Percentiles rank a stretch among this genome's conserved stretches.
phyloP scores from a whole-genome alignment of 2,797 vertebrate genomes.

The Naso thynnoides region DNA sequence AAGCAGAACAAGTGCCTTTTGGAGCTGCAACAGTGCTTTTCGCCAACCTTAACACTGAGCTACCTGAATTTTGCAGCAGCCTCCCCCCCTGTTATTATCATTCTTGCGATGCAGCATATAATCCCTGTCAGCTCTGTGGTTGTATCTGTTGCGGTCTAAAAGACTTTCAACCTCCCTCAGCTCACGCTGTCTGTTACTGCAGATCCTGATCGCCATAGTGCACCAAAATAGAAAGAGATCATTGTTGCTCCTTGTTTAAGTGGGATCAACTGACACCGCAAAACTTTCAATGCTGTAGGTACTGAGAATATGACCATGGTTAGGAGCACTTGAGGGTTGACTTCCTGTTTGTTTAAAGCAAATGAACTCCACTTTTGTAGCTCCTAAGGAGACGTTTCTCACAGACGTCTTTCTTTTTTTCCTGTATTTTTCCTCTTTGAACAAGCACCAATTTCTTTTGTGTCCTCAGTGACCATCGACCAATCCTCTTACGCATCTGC shows the following conservation, averaged over 20 bases:
- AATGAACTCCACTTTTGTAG: constrained; percentile 3
- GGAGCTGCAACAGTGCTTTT: constrained; percentile 22
- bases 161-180: constrained; percentile 5
- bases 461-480: neutral
- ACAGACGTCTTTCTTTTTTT: neutral
- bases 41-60: constrained; percentile 36
- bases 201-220: constrained; percentile 2
- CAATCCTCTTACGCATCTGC: constrained; percentile 18
- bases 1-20: constrained; percentile 42
- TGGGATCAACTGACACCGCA: neutral
- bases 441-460: neutral
- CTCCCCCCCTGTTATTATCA: constrained; percentile 61
- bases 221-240: constrained; percentile 27
- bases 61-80: constrained; percentile 44
- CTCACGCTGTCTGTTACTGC: constrained; percentile 25
- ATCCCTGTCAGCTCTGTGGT: constrained; percentile 43
- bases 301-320: constrained; percentile 26
- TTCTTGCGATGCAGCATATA: constrained; percentile 59
- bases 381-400: constrained; percentile 3
- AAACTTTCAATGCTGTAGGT: constrained; percentile 9
- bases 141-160: constrained; percentile 33
- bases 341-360: constrained; percentile 17
- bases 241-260: constrained; percentile 8
- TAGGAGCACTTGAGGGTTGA: neutral
- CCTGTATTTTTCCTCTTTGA: neutral